Percentiles rank a stretch among this genome's conserved stretches.
phyloP scores from a whole-genome alignment of 2,888 invertebrate species.

The Diaperis boleti region DNA sequence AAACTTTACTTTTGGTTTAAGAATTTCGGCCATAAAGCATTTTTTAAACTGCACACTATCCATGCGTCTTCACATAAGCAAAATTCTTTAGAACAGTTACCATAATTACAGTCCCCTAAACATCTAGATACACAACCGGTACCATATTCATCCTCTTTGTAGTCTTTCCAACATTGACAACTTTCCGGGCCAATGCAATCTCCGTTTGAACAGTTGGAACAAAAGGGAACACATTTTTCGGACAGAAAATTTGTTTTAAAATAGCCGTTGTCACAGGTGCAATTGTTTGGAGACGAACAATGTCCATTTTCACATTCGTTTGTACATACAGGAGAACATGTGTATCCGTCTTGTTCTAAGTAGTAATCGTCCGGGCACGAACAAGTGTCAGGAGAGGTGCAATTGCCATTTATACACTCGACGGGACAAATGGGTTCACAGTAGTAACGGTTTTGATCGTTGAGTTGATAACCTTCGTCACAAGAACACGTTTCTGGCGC shows the following conservation, averaged over 20 bases:
- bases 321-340: too few relatives aligned
- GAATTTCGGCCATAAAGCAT: too few relatives aligned
- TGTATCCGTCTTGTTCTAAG: too few relatives aligned
- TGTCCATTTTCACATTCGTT: too few relatives aligned
- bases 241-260: conserved; percentile 2
- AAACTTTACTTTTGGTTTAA: too few relatives aligned
- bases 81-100: conserved; percentile 36
- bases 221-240: conserved; percentile 45
- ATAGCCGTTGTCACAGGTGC: conserved; percentile 61
- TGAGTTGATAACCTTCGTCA: neutral
- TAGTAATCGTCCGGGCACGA: too few relatives aligned
- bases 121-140: conserved; percentile 30
- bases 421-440: conserved; percentile 18
- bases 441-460: neutral
- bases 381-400: too few relatives aligned
- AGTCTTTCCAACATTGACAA: conserved; percentile 53
- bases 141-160: neutral
- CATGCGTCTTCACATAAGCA: conserved; percentile 43
- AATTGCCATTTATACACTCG: conserved; percentile 43
- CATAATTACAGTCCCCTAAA: too few relatives aligned
- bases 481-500: too few relatives aligned
- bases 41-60: too few relatives aligned
- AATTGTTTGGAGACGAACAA: conserved; percentile 59
- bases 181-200: conserved; percentile 55
- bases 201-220: conserved; percentile 59